These are phyloP conservation scores for Camponotus fellah DNA, from an alignment of 2,888 invertebrate species.

Conservation along the genomic window DNA sequence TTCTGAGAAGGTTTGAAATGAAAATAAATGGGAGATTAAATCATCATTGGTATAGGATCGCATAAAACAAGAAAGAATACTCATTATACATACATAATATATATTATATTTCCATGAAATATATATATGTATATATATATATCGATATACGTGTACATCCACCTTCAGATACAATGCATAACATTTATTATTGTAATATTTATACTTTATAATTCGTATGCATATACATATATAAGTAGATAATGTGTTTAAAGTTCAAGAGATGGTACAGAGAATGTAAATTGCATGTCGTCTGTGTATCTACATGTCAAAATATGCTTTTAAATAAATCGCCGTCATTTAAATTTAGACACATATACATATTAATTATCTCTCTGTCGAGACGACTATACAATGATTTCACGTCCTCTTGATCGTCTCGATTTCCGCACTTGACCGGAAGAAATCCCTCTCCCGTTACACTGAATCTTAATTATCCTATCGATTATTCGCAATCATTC, in stretches of 20 bases:
- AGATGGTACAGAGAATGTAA: slow-evolving; percentile 50
- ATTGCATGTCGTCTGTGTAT: slow-evolving; percentile 23
- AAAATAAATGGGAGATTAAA: slow-evolving; percentile 3
- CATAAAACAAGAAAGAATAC: neutral
- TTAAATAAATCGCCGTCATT: slow-evolving; percentile 32
- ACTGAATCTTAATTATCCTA: slow-evolving; percentile 46
- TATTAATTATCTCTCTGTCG: slow-evolving; percentile 38
- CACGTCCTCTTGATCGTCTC: neutral
- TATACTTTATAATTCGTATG: slow-evolving; percentile 69
- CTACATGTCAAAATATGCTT: neutral
- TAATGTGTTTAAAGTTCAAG: slow-evolving; percentile 63
- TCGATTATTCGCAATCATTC: slow-evolving; percentile 50
- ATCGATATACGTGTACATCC: slow-evolving; percentile 80
- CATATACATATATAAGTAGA: slow-evolving; percentile 63
- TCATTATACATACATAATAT: slow-evolving; percentile 44
- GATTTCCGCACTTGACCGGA: neutral
- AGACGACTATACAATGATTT: slow-evolving; percentile 29
- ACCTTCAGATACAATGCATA: slow-evolving; percentile 78
- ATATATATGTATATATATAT: slow-evolving; percentile 49
- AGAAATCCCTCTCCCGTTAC: slow-evolving; percentile 33
- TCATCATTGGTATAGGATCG: neutral
- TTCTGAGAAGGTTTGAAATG: neutral
- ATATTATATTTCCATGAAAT: slow-evolving; percentile 44
- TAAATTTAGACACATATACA: slow-evolving; percentile 40
- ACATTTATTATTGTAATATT: slow-evolving; percentile 73